phyloP scores from a whole-genome alignment of 2,113 vertebrate genomes.

The Dolichotis patagonum region DNA sequence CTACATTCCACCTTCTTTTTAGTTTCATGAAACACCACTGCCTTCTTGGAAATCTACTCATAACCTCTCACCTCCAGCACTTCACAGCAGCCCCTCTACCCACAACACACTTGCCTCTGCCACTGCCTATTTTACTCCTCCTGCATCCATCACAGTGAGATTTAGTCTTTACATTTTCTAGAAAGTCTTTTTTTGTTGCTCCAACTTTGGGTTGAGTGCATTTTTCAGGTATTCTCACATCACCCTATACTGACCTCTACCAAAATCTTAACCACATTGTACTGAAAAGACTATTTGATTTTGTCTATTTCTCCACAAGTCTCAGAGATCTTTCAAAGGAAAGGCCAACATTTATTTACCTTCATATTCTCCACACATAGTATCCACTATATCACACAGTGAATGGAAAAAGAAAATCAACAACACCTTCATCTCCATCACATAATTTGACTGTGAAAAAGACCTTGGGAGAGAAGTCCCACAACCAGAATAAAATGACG shows the following conservation, averaged over 20 bases:
- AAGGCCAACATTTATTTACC: background rate
- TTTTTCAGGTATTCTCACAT: background rate
- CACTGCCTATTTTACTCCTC: background rate
- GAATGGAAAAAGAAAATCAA: background rate
- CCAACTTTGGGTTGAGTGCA: background rate
- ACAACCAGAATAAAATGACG: background rate
- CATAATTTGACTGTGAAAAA: background rate
- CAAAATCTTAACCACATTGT: background rate
- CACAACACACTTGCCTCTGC: background rate
- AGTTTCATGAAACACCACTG: background rate
- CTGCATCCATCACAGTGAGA: rapidly evolving
- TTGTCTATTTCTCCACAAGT: background rate
- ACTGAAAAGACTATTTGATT: background rate
- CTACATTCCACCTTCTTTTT: background rate
- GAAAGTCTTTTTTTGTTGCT: background rate
- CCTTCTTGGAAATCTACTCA: background rate
- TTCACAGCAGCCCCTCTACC: background rate
- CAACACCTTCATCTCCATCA: background rate
- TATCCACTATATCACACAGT: no score
- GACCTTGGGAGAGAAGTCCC: background rate
- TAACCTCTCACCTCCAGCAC: rapidly evolving
- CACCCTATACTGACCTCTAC: background rate
- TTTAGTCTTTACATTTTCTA: background rate
- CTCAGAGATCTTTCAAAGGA: background rate
- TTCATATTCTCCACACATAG: background rate